Percentiles rank a stretch among this genome's conserved stretches.
These are phyloP conservation scores for Cyphomyrus plagiostoma DNA, from an alignment of 2,113 vertebrate species.

Conservation along the genomic window DNA sequence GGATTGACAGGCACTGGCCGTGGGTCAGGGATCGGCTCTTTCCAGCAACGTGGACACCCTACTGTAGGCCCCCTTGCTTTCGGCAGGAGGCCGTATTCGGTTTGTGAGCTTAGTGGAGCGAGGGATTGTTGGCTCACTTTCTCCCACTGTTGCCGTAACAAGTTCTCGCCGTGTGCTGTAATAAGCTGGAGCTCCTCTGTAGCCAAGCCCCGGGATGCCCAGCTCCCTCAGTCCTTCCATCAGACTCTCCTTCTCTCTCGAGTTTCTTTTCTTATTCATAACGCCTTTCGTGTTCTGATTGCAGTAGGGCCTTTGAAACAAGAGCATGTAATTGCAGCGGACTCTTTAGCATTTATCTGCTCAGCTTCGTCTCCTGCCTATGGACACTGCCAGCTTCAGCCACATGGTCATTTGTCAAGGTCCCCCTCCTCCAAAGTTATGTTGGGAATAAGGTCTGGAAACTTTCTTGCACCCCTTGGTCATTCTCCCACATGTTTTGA, in stretches of 20 bases:
- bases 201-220: constrained; percentile 11
- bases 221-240: neutral
- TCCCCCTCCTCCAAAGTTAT: neutral
- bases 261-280: neutral
- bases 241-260: neutral
- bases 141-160: constrained; percentile 12
- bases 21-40: neutral
- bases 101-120: constrained; percentile 19
- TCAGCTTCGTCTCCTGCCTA: neutral
- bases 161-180: neutral
- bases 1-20: neutral
- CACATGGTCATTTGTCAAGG: neutral
- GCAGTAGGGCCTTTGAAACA: neutral
- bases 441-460: neutral
- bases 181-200: constrained; percentile 9
- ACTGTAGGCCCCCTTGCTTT: neutral
- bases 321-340: neutral
- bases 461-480: neutral
- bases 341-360: neutral
- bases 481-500: neutral
- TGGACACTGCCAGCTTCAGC: constrained; percentile 14
- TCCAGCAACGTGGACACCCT: neutral
- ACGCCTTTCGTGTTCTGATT: neutral
- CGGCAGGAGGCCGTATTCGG: constrained; percentile 23
- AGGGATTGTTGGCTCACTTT: neutral